Evolutionary conservation across 2,797 vertebrate species (phyloP), one percentile per base, ranked within the genome.

Genomic region (Melanotaenia nigrans): DNA sequence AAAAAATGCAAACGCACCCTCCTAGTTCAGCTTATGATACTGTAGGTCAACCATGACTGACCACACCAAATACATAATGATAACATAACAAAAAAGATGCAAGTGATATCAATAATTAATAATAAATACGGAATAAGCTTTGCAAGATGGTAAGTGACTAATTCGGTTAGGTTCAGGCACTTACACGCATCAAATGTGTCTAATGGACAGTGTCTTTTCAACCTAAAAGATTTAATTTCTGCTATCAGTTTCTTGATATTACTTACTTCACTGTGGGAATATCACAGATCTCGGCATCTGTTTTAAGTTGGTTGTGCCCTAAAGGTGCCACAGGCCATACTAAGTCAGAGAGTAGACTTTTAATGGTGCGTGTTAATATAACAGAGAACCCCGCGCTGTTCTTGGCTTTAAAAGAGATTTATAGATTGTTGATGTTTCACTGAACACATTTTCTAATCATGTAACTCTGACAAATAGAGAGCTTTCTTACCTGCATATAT

Each of bases 401-500:
- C 16, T n/a, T 6, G 32, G 51, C 40, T 68, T 75, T n/a, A 30
- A 13, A 13, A 53, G 13, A 67, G 38, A 22, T 38, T 54, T 25
- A 12, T 42, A 53, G 16, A 11, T 54, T 20, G 40, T 56, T 35
- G 35, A 30, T 60, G 38, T 67, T 49, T 73, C 40, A 49, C 8
- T 22, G 25, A n/a, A 66, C 13, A 0, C 1, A 32, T n/a, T 36
- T 35, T 74, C 25, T 49, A 35, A 11, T 20, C 13, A 32, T 0
- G 18, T 42, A 22, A 71, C 57, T 20, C 28, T 18, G 28, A 30
- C 3, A 22, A 24, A n/a, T 14, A 38, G n/a, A 20, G 16, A 24
- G 22, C 1, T 5, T 49, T 90, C 95, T 73, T 92, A 99, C 98
- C 98, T 97, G 95, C 96, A 97, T 85, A 96, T 96, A 91, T 99